A percentile compares a stretch with the other conserved stretches of the same genome.
Conservation (phyloP, 2,113 vertebrate species). For the Oreochromis aureus region DNA sequence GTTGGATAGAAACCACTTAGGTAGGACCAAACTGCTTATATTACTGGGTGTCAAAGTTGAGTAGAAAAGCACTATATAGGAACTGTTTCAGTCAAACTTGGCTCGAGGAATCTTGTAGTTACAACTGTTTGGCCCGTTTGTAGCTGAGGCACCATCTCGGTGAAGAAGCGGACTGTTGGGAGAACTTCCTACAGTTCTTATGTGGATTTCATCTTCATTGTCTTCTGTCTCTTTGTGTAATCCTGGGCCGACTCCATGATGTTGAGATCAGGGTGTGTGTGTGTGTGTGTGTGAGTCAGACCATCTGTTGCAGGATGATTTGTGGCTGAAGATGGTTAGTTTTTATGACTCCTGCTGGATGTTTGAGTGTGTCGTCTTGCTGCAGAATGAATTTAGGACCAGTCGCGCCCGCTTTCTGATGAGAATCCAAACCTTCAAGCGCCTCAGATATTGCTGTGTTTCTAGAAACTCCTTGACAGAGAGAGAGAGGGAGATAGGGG, state of each 20-base stretch:
- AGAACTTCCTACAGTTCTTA: neutral
- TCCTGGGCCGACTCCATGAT: neutral
- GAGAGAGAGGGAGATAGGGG: neutral
- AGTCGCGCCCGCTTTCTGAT: neutral
- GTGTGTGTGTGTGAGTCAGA: neutral
- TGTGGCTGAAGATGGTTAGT: neutral
- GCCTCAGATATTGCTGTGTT: neutral
- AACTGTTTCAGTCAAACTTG: neutral
- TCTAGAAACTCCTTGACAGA: neutral
- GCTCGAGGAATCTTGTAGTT: neutral
- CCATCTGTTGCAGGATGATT: neutral
- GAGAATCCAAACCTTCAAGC: neutral
- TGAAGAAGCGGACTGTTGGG: neutral
- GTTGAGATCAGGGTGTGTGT: neutral
- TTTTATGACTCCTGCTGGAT: neutral
- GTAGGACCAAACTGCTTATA: neutral
- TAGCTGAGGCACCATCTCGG: neutral
- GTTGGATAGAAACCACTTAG: neutral
- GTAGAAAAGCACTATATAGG: neutral
- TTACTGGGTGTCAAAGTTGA: neutral
- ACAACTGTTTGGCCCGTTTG: neutral
- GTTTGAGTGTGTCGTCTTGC: neutral
- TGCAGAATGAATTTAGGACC: neutral
- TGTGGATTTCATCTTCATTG: neutral
- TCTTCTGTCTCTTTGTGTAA: neutral